Evolutionary conservation across 2,888 invertebrate species (phyloP).

Genomic region (Epistrophe eligans): DNA sequence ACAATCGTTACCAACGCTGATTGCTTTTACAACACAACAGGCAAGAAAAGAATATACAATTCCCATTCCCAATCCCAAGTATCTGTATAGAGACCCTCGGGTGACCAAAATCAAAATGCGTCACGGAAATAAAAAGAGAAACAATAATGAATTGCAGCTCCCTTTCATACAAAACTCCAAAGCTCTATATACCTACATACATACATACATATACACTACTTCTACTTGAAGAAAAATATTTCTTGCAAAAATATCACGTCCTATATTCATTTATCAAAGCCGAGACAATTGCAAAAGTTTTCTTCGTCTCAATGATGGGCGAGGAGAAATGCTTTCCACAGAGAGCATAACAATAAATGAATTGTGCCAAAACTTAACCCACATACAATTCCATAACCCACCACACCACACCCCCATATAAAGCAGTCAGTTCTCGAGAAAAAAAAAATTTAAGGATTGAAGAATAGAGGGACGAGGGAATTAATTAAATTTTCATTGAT

Average conservation of each 20-base stretch:
- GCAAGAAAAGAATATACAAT: slow-evolving; percentile 14
- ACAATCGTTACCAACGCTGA: slow-evolving; percentile 66
- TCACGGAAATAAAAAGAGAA: slow-evolving; percentile 65
- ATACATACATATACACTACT: not conserved
- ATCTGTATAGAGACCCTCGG: slow-evolving; percentile 37
- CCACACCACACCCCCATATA: not conserved
- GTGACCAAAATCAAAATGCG: slow-evolving; percentile 72
- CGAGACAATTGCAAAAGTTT: slow-evolving; percentile 72
- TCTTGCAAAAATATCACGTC: slow-evolving; percentile 70
- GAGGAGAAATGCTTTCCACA: slow-evolving; percentile 38
- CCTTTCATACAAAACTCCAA: slow-evolving; percentile 22
- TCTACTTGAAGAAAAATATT: slow-evolving; percentile 52
- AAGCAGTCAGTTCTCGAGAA: not conserved
- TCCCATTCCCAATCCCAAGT: not conserved
- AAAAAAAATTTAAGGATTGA: slow-evolving; percentile 5
- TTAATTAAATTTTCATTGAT: slow-evolving; percentile 75
- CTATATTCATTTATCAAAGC: slow-evolving; percentile 72
- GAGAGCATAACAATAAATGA: slow-evolving; percentile 57
- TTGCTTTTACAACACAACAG: slow-evolving; percentile 63
- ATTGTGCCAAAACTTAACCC: slow-evolving; percentile 56
- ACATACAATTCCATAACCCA: slow-evolving; percentile 29
- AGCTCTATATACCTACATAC: not conserved
- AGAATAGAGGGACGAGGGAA: not conserved
- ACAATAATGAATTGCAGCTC: slow-evolving; percentile 69
- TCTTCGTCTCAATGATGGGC: slow-evolving; percentile 32